These are phyloP conservation scores for Limonius californicus DNA, from an alignment of 1,140 invertebrate species.

Conservation along the genomic window DNA sequence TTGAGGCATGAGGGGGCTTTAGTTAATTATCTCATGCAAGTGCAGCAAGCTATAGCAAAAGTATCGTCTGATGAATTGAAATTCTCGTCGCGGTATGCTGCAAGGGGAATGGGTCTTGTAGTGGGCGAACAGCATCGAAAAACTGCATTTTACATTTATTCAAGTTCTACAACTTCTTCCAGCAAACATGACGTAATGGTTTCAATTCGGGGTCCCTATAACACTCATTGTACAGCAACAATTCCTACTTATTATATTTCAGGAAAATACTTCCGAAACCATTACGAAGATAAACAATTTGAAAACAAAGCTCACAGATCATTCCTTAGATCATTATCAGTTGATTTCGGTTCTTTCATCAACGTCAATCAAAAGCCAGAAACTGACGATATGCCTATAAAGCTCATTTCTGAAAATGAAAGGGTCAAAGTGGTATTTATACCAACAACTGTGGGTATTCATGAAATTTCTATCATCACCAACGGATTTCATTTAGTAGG, in stretches of 20 bases:
- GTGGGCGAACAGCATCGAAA: conserved; percentile 52
- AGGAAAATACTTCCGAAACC: not conserved
- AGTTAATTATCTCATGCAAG: not conserved
- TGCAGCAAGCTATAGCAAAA: not conserved
- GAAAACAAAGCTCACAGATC: conserved; percentile 24
- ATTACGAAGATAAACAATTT: not conserved
- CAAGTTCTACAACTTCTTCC: conserved; percentile 19
- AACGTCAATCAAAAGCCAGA: not conserved
- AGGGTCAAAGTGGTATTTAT: conserved; percentile 37
- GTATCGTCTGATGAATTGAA: conserved; percentile 28
- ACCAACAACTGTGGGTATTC: conserved; percentile 37
- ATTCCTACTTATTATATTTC: not conserved
- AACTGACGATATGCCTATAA: conserved; percentile 31
- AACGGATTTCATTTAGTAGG: conserved; percentile 36
- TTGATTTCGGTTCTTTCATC: conserved; percentile 27
- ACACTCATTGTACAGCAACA: conserved; percentile 27
- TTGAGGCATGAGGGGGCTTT: not conserved
- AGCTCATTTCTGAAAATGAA: conserved; percentile 34
- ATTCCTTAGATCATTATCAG: conserved; percentile 23
- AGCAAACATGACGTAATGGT: conserved; percentile 27
- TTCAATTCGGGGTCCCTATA: conserved; percentile 36
- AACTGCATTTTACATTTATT: conserved; percentile 41
- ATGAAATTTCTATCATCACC: conserved; percentile 37
- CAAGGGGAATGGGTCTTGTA: conserved; percentile 54
- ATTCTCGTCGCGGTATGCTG: conserved; percentile 52